Evolutionary conservation across 2,888 invertebrate genomes (phyloP).

Genomic region (Euzetes globulus): DNA sequence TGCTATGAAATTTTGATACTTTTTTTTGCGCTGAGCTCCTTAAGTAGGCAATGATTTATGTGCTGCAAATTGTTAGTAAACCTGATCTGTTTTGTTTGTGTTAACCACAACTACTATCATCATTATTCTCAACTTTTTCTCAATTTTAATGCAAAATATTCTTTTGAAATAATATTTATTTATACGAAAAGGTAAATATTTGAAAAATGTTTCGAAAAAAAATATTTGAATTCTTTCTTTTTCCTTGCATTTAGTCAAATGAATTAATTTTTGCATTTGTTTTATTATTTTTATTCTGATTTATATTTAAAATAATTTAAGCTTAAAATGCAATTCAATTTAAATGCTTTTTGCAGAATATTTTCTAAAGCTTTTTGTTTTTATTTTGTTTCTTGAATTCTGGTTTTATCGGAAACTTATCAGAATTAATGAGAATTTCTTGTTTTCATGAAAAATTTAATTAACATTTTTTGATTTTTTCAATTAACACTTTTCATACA

Average conservation of each 20-base stretch:
- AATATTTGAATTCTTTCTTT: not conserved
- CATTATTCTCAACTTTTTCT: constrained; percentile 14
- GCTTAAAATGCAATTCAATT: not conserved
- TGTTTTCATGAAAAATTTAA: not conserved
- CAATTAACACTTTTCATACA: constrained; percentile 10
- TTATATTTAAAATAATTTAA: not conserved
- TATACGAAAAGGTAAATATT: constrained; percentile 5
- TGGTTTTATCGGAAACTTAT: not conserved
- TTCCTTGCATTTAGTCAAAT: not conserved
- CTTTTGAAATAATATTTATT: not conserved
- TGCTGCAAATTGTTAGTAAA: constrained; percentile 28
- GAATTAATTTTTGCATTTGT: not conserved
- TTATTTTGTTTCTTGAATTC: not conserved
- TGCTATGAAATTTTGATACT: not conserved
- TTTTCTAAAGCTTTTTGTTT: not conserved
- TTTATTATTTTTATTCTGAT: not conserved
- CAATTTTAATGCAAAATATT: not conserved
- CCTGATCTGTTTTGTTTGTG: constrained; percentile 28
- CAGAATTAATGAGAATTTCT: not conserved
- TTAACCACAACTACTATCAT: constrained; percentile 16
- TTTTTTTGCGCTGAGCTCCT: not conserved
- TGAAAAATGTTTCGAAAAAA: not conserved
- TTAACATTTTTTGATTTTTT: not conserved
- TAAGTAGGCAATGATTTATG: constrained; percentile 27
- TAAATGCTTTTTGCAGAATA: not conserved